These are phyloP conservation scores for Peucedramus taeniatus DNA, from an alignment of 2,113 vertebrate genomes.

Conservation along the genomic window DNA sequence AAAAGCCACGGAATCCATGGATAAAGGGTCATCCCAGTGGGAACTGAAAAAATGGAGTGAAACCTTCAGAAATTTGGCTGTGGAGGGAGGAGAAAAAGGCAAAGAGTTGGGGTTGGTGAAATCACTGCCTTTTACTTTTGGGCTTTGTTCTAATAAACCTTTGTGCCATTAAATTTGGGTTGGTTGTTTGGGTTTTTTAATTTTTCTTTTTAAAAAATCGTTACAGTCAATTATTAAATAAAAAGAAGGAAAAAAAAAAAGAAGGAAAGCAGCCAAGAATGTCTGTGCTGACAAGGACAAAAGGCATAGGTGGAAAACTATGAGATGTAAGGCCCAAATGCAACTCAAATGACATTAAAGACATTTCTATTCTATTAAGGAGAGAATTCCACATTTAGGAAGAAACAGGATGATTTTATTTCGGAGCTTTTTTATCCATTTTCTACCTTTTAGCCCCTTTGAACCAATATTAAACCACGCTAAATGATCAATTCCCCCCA, in stretches of 20 bases:
- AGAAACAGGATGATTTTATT: neutral
- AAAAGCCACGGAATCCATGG: neutral
- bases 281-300: slow-evolving; percentile 34
- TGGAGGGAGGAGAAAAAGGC: neutral
- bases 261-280: neutral
- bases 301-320: neutral
- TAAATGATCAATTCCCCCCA: neutral
- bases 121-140: neutral
- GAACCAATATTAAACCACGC: neutral
- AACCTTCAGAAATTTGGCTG: neutral
- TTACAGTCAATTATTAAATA: neutral
- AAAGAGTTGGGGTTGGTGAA: neutral
- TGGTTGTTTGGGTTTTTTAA: too few relatives aligned
- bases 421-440: neutral
- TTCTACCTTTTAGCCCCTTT: neutral
- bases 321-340: slow-evolving; percentile 8
- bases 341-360: slow-evolving; percentile 22
- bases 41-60: neutral
- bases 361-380: neutral
- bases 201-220: neutral
- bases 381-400: neutral
- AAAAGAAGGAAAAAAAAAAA: neutral
- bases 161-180: neutral
- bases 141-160: neutral
- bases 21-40: neutral